Evolutionary conservation across 2,113 vertebrate genomes (phyloP).

Genomic region (Rissa tridactyla): DNA sequence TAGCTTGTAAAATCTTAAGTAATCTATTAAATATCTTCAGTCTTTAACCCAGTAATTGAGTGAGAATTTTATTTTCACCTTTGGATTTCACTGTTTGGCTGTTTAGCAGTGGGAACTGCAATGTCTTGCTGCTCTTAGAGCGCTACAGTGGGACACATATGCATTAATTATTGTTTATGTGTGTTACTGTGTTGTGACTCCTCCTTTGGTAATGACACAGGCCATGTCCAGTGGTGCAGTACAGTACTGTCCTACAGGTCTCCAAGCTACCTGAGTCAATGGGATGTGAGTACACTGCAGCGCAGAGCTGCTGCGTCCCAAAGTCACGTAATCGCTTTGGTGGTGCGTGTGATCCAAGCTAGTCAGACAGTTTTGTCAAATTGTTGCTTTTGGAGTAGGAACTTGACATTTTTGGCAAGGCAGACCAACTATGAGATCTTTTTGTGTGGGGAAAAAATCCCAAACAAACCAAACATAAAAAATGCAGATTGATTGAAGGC

Average conservation of each 20-base stretch:
- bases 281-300: not conserved
- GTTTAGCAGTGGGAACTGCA: not conserved
- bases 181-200: not conserved
- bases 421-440: not conserved
- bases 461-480: not conserved
- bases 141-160: not conserved
- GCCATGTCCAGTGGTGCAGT: not conserved
- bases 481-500: not conserved
- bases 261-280: not conserved
- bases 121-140: not conserved
- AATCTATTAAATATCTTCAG: not conserved
- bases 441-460: not conserved
- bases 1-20: not conserved
- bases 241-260: accelerated
- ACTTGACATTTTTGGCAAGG: not conserved
- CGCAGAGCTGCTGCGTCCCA: too few relatives aligned
- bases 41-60: not conserved
- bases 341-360: not conserved
- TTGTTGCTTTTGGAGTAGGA: not conserved
- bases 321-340: not conserved
- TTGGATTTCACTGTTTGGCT: not conserved
- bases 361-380: not conserved
- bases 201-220: accelerated
- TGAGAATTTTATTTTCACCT: not conserved
- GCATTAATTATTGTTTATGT: not conserved